Conservation (phyloP, 2,113 vertebrate genomes). For the Mastomys coucha region DNA sequence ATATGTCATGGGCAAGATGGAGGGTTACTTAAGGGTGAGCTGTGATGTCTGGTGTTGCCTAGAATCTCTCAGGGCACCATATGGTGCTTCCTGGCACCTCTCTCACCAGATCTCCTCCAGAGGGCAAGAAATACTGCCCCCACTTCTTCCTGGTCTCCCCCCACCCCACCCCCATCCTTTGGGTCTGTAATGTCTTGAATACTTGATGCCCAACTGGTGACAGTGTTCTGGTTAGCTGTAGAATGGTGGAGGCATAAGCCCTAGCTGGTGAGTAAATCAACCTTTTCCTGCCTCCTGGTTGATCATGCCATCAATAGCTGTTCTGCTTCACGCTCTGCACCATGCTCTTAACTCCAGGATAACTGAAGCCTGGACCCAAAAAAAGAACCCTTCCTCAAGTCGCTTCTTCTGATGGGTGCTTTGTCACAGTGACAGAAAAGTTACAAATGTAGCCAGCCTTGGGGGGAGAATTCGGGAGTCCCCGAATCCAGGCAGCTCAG, state of each 20-base stretch:
- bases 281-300: neutral
- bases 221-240: neutral
- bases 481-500: neutral
- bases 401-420: neutral
- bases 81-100: neutral
- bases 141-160: neutral
- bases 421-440: neutral
- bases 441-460: neutral
- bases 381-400: neutral
- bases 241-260: neutral
- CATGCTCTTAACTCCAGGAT: too few species aligned
- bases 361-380: too few species aligned
- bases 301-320: neutral
- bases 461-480: too few species aligned
- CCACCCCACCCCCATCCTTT: neutral
- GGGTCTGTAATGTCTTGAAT: neutral
- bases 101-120: neutral
- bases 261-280: neutral
- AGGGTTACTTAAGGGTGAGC: neutral
- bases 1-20: accelerated
- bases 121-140: neutral
- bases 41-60: neutral
- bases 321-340: too few species aligned
- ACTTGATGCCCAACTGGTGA: neutral
- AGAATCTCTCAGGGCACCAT: neutral